A percentile compares a stretch with the other conserved stretches of the same genome.
Conservation (phyloP, 2,888 invertebrate genomes). For the Cheilosia variabilis region DNA sequence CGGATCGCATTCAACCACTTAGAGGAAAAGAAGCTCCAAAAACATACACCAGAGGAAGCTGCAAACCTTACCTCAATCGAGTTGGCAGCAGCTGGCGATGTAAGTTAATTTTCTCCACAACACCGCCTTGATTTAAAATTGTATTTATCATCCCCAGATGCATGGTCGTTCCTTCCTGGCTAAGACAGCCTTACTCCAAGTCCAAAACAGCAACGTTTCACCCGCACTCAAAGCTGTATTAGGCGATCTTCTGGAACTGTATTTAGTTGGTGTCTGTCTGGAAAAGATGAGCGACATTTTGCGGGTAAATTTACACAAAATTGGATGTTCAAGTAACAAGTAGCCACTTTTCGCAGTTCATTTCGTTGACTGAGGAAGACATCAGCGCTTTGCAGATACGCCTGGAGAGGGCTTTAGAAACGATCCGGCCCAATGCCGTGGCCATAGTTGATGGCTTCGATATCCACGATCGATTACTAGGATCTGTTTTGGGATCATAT, state of each 20-base stretch:
- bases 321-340: not conserved
- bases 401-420: slow-evolving; percentile 88
- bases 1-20: slow-evolving; percentile 88
- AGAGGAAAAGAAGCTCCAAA: slow-evolving; percentile 87
- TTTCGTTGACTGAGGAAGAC: slow-evolving; percentile 78
- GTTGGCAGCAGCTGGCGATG: slow-evolving; percentile 92
- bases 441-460: slow-evolving; percentile 97
- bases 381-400: slow-evolving; percentile 86
- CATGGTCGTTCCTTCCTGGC: slow-evolving; percentile 92
- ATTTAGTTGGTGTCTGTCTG: slow-evolving; percentile 90
- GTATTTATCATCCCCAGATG: slow-evolving; percentile 84
- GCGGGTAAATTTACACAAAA: slow-evolving; percentile 85
- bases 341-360: slow-evolving; percentile 12
- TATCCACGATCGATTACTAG: slow-evolving; percentile 90
- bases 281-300: slow-evolving; percentile 90
- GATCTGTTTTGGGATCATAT: slow-evolving; percentile 91
- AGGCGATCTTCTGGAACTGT: slow-evolving; percentile 90
- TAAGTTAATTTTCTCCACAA: slow-evolving; percentile 79
- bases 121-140: too few relatives aligned
- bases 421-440: slow-evolving; percentile 93
- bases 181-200: slow-evolving; percentile 87
- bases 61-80: slow-evolving; percentile 95
- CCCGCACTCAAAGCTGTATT: slow-evolving; percentile 87
- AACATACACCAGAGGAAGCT: slow-evolving; percentile 89
- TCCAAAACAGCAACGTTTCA: slow-evolving; percentile 85